Conservation (phyloP, 2,113 vertebrate species). For the Australoheros scitulus region DNA sequence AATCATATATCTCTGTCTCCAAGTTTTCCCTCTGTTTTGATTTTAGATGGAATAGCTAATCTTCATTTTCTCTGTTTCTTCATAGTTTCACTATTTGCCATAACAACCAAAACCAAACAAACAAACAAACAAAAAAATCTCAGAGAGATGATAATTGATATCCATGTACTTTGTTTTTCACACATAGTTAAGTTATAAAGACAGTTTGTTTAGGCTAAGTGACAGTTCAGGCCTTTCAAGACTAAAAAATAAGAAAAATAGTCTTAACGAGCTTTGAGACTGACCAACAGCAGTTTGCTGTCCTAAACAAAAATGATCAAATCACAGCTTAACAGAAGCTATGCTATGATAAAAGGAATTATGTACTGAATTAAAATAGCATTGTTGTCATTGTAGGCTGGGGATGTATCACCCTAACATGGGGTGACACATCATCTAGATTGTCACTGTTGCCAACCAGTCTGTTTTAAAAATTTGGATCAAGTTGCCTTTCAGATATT, state of each 20-base stretch:
- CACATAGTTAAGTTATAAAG: neutral
- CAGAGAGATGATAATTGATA: neutral
- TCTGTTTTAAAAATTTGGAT: neutral
- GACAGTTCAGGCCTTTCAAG: neutral
- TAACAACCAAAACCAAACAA: too few species aligned
- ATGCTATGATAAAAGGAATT: neutral
- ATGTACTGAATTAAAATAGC: neutral
- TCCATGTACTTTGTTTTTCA: neutral
- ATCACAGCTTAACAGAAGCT: neutral
- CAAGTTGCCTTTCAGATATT: neutral
- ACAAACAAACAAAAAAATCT: neutral
- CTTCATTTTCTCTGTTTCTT: neutral
- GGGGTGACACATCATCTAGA: neutral
- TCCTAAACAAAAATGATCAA: neutral
- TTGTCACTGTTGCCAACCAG: neutral
- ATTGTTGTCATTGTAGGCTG: too few species aligned
- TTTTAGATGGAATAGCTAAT: neutral
- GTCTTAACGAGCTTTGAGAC: neutral
- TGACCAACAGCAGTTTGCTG: neutral
- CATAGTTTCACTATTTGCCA: neutral
- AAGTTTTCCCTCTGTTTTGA: neutral
- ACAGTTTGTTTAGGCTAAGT: neutral
- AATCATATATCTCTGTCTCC: neutral
- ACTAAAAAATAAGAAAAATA: neutral
- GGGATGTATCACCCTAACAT: neutral